Base-by-base conservation (phyloP, 2,113 vertebrate genomes). In the Perca fluviatilis region DNA sequence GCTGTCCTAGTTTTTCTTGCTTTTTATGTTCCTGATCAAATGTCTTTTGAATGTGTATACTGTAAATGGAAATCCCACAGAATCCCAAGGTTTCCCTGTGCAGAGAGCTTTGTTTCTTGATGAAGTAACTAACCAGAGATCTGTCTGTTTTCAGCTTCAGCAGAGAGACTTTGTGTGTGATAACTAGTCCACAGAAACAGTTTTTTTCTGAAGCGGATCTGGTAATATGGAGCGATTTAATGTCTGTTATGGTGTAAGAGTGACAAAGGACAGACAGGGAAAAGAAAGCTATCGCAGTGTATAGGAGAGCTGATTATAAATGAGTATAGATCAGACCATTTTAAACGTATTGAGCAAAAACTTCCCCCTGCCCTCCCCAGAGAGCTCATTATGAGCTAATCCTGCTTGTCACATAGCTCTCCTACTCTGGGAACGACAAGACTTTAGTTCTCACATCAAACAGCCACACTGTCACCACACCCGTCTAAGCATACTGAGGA, bases 311-410 rank as follows among this genome's bases (percentile, higher is more conserved):
- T 62, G 46, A 81, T 74, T 74, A 88, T 65, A 67, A 75, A 79
- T 71, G 72, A 83, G 58, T 80, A 77, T 81, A 87, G 86, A 89
- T 85, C 76, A 78, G 75, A 75, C 66, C 18, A 25, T 84, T 89
- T 82, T 81, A 88, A 77, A 83, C 14, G 13, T 63, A 63, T 74
- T 47, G 75, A 84, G 82, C 53, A 84, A 78, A 77, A 88, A 82
- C 74, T 71, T 84, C 63, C 36, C 62, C 50, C 67, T 58, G 12
- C 16, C 47, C 64, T 89, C 94, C 91, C 93, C 11, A 13, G 92
- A 91, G 93, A 94, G 79, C 67, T 94, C 93, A 94, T 95, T 94
- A 95, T 82, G 84, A 85, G 90, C 83, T 84, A 75, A 85, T 92
- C 86, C 88, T 13, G 63, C 88, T 80, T 78, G 90, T 93, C 91